phyloP scores from a whole-genome alignment of 2,113 vertebrate species.

The Xenotilapia flavipinnis region DNA sequence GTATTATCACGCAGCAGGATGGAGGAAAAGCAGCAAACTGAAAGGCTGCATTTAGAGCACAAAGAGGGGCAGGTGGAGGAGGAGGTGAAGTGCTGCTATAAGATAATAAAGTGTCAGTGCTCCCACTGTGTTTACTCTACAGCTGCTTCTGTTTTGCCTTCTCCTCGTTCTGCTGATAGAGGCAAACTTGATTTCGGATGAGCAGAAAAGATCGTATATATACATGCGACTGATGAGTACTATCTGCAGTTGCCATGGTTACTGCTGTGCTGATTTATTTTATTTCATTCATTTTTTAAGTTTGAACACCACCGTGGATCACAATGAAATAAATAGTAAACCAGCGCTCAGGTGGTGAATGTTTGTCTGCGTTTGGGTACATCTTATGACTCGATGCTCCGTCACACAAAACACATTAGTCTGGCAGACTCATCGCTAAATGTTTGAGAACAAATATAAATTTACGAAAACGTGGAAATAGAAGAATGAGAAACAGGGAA shows the following conservation, averaged over 20 bases:
- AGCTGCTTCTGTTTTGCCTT: not conserved
- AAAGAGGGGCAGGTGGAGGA: not conserved
- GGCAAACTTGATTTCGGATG: not conserved
- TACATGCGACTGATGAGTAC: not conserved
- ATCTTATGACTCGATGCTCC: not conserved
- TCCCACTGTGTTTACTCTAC: not conserved
- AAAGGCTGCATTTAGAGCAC: not conserved
- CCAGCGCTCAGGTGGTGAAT: not conserved
- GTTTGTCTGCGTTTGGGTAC: not conserved
- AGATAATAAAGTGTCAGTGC: not conserved
- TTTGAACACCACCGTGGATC: not conserved
- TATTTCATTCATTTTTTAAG: not conserved
- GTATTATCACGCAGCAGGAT: not conserved
- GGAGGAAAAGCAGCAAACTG: not conserved
- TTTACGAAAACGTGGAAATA: accelerated
- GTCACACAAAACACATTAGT: not conserved
- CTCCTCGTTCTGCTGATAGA: not conserved
- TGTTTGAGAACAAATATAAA: not conserved
- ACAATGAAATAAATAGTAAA: not conserved
- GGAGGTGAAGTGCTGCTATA: not conserved
- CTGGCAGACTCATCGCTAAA: not conserved
- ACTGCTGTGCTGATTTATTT: not conserved
- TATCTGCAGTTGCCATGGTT: constrained; percentile 20
- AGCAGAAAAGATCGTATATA: not conserved
- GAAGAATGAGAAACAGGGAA: not conserved